phyloP scores from a whole-genome alignment of 2,888 invertebrate species.

The Cantharis flavilabris region DNA sequence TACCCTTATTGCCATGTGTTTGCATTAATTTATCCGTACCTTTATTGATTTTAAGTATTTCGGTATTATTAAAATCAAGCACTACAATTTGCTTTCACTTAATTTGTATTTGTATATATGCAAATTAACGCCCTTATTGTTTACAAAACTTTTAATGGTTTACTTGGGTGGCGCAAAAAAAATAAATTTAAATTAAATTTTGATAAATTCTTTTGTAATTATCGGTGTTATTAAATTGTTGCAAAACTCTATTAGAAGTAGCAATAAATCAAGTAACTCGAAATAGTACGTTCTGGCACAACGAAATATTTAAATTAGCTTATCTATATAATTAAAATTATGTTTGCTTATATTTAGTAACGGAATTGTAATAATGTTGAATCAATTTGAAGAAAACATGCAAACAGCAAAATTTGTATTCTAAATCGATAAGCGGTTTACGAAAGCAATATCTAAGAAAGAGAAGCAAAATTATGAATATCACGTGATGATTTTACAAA shows the following conservation, averaged over 20 bases:
- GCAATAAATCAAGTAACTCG: slow-evolving; percentile 1
- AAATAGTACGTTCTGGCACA: slow-evolving; percentile 28
- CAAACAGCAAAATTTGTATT: slow-evolving; percentile 36
- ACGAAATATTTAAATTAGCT: slow-evolving; percentile 25
- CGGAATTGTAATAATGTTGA: slow-evolving; percentile 34
- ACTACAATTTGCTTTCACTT: not conserved
- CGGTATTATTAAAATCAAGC: slow-evolving; percentile 14
- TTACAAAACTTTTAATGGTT: not conserved
- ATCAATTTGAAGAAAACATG: slow-evolving; percentile 41
- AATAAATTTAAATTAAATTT: not conserved
- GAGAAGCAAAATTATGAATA: slow-evolving; percentile 30
- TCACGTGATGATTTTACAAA: slow-evolving; percentile 29
- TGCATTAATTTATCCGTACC: slow-evolving; percentile 28
- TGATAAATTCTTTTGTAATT: not conserved
- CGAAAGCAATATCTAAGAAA: slow-evolving; percentile 29
- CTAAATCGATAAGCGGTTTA: slow-evolving; percentile 34
- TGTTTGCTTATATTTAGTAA: slow-evolving; percentile 39
- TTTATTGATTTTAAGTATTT: slow-evolving; percentile 19
- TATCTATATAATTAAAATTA: slow-evolving; percentile 36
- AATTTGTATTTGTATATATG: not conserved
- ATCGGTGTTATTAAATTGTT: slow-evolving; percentile 10
- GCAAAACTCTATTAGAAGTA: not conserved
- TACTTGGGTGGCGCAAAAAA: not conserved
- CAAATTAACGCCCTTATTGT: not conserved
- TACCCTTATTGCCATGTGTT: slow-evolving; percentile 31